Percentiles rank a stretch among this genome's conserved stretches.
Conservation (phyloP, 2,888 invertebrate species). For the Parasteatoda lunata region DNA sequence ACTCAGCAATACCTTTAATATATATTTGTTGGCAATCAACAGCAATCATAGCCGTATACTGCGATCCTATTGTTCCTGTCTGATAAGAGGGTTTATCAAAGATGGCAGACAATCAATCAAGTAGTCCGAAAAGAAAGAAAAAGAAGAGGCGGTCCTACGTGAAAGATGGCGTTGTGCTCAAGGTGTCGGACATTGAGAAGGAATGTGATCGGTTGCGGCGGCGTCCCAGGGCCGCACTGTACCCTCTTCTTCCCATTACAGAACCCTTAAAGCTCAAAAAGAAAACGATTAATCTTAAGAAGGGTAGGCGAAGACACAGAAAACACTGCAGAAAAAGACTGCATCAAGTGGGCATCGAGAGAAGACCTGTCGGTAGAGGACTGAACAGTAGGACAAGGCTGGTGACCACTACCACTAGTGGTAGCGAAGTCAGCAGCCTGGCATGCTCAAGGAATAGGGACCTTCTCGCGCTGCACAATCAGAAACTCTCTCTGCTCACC, state of each 20-base stretch:
- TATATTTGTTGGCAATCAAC: slow-evolving; percentile 2
- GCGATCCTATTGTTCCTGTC: slow-evolving; percentile 23
- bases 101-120: slow-evolving; percentile 53
- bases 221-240: slow-evolving; percentile 57
- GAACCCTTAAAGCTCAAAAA: slow-evolving; percentile 54
- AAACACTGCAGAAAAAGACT: slow-evolving; percentile 60
- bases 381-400: slow-evolving; percentile 48
- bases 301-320: slow-evolving; percentile 42
- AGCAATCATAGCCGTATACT: background rate
- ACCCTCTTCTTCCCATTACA: slow-evolving; percentile 59
- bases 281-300: slow-evolving; percentile 23
- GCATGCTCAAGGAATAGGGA: slow-evolving; percentile 60
- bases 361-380: slow-evolving; percentile 7
- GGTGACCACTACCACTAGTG: slow-evolving; percentile 57
- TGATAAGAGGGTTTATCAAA: background rate
- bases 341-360: slow-evolving; percentile 11
- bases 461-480: slow-evolving; percentile 50
- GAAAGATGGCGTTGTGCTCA: slow-evolving; percentile 61
- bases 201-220: slow-evolving; percentile 54
- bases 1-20: slow-evolving; percentile 36
- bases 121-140: slow-evolving; percentile 7
- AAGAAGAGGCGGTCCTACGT: slow-evolving; percentile 20
- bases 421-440: slow-evolving; percentile 55
- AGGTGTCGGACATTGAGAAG: slow-evolving; percentile 60
- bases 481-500: slow-evolving; percentile 31